phyloP scores from a whole-genome alignment of 2,113 vertebrate genomes.

The Eonycteris spelaea region DNA sequence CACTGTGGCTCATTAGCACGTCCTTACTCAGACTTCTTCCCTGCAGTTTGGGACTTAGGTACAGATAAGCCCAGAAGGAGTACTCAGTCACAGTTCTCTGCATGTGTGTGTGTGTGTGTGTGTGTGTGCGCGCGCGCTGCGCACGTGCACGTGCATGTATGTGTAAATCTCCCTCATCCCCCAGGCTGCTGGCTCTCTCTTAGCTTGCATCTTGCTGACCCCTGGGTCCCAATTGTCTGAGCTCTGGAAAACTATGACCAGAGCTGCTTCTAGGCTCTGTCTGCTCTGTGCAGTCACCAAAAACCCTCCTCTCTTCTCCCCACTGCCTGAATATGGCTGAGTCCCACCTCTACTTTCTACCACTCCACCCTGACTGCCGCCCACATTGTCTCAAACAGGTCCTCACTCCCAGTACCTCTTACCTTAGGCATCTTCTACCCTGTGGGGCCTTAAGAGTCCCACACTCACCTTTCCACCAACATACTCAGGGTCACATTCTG shows the following conservation, averaged over 20 bases:
- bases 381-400: neutral
- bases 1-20: neutral
- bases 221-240: neutral
- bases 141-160: fast-evolving
- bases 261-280: neutral
- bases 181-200: neutral
- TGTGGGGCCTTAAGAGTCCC: neutral
- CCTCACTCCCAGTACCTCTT: neutral
- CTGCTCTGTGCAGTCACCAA: neutral
- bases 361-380: neutral
- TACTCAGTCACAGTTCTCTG: neutral
- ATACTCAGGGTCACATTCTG: neutral
- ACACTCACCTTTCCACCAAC: neutral
- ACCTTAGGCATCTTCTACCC: neutral
- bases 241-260: neutral
- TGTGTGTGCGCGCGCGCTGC: fast-evolving
- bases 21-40: neutral
- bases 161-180: neutral
- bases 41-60: neutral
- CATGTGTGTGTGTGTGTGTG: neutral
- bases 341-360: neutral
- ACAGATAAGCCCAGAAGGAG: neutral
- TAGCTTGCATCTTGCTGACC: neutral
- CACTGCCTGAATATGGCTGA: neutral
- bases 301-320: neutral